phyloP scores from a whole-genome alignment of 2,797 vertebrate species.

The Ctenosaura bakeri region DNA sequence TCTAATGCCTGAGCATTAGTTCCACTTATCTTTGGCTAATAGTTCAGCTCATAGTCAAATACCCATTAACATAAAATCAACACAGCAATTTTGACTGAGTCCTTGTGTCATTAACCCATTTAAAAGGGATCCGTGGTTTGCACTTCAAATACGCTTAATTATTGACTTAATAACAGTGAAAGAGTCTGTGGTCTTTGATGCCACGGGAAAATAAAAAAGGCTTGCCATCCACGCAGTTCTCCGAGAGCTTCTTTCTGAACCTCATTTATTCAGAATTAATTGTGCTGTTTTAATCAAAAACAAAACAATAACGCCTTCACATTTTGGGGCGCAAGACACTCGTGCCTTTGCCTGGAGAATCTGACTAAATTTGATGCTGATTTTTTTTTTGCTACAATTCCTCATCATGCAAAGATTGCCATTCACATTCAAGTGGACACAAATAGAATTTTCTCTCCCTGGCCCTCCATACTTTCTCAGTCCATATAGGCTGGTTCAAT shows the following conservation, averaged over 20 bases:
- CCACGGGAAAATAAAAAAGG: constrained; percentile 16
- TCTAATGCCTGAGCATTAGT: constrained; percentile 70
- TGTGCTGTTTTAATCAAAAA: background rate
- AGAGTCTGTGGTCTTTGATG: constrained; percentile 52
- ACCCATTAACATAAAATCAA: constrained; percentile 80
- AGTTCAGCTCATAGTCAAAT: constrained; percentile 78
- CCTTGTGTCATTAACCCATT: constrained; percentile 78
- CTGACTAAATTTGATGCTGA: background rate
- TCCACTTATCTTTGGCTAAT: constrained; percentile 76
- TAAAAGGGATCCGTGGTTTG: constrained; percentile 71
- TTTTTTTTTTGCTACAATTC: background rate
- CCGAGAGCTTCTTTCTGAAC: background rate
- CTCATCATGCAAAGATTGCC: no score
- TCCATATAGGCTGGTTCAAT: background rate
- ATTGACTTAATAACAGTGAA: constrained; percentile 73
- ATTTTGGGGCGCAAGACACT: background rate
- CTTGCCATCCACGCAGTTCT: background rate
- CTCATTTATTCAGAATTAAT: background rate
- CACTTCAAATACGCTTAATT: constrained; percentile 74
- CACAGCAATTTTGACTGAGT: constrained; percentile 74
- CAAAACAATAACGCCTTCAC: background rate
- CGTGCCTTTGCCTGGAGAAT: background rate
- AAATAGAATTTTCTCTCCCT: no score
- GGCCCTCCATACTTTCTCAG: background rate
- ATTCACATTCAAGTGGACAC: background rate